A percentile compares a stretch with the other conserved stretches of the same genome.
phyloP scores from a whole-genome alignment of 2,113 vertebrate species.

The Oreochromis aureus region DNA sequence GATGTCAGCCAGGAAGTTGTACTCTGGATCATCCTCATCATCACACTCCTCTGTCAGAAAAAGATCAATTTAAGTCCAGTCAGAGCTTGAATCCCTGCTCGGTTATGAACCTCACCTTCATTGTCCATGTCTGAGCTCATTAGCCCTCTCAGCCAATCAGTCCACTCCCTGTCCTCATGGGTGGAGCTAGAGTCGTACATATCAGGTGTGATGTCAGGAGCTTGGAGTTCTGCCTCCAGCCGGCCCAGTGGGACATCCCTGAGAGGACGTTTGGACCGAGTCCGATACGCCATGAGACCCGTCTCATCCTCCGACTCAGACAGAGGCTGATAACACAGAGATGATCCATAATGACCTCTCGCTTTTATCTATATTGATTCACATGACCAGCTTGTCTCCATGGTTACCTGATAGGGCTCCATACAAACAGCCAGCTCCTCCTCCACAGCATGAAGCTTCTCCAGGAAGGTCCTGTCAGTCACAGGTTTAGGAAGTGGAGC shows the following conservation, averaged over 20 bases:
- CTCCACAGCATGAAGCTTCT: slow-evolving; percentile 91
- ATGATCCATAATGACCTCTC: neutral
- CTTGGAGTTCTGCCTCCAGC: slow-evolving; percentile 88
- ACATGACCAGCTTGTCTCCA: neutral
- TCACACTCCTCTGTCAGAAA: slow-evolving; percentile 83
- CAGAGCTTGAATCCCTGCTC: neutral
- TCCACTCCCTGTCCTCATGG: slow-evolving; percentile 90
- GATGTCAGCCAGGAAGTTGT: slow-evolving; percentile 90
- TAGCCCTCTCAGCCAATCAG: slow-evolving; percentile 87
- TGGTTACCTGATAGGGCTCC: slow-evolving; percentile 84
- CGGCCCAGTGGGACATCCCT: slow-evolving; percentile 85
- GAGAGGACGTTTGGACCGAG: slow-evolving; percentile 87
- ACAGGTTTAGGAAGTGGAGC: slow-evolving; percentile 56
- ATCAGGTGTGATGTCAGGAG: slow-evolving; percentile 92
- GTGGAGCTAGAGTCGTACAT: slow-evolving; percentile 86
- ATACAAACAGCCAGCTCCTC: slow-evolving; percentile 87
- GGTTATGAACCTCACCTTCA: slow-evolving; percentile 72
- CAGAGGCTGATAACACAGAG: neutral
- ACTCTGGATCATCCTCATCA: slow-evolving; percentile 96
- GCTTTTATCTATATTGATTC: neutral
- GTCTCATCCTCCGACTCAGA: slow-evolving; percentile 26
- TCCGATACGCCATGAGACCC: slow-evolving; percentile 87
- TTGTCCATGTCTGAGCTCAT: slow-evolving; percentile 86
- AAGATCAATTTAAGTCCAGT: neutral
- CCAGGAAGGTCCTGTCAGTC: slow-evolving; percentile 85